Percentiles rank a stretch among this genome's conserved stretches.
Evolutionary conservation across 2,888 invertebrate genomes (phyloP).

Genomic region (Auanema freiburgensis): DNA sequence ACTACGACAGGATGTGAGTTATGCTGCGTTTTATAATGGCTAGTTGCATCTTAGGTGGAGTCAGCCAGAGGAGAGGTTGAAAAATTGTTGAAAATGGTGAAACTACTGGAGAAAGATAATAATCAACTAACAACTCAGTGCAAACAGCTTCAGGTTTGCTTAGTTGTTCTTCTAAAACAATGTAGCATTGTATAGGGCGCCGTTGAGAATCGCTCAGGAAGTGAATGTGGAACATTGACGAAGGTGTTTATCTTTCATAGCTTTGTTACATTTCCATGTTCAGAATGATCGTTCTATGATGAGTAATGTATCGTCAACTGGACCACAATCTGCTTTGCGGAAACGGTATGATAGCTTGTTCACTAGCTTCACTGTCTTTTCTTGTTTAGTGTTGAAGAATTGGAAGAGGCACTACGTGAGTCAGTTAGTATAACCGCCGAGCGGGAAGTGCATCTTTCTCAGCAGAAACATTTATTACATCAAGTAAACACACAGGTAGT

Average conservation of each 20-base stretch:
- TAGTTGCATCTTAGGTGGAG: conserved; percentile 47
- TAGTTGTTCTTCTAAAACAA: no score
- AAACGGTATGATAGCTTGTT: no score
- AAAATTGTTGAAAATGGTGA: conserved; percentile 66
- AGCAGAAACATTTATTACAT: conserved; percentile 67
- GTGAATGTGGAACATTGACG: not conserved
- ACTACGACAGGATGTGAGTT: conserved; percentile 34
- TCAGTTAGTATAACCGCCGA: conserved; percentile 72
- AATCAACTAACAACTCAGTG: conserved; percentile 30
- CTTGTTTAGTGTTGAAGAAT: conserved; percentile 76
- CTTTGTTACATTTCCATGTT: not conserved
- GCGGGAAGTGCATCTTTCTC: conserved; percentile 68
- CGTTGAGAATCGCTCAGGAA: not conserved
- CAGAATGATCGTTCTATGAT: no score
- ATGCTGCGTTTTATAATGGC: not conserved
- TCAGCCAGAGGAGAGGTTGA: conserved; percentile 65
- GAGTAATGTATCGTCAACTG: no score
- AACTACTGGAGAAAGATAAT: conserved; percentile 66
- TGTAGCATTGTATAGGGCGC: not conserved
- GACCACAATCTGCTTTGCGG: no score
- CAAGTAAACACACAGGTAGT: conserved; percentile 44
- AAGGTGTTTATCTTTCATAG: not conserved
- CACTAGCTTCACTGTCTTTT: no score
- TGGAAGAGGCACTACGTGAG: conserved; percentile 82
- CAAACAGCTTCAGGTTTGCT: conserved; percentile 26